These are phyloP conservation scores for Echinarachnius parma DNA, from an alignment of 53 echinoderm and acorn worm genomes.

Conservation along the genomic window DNA sequence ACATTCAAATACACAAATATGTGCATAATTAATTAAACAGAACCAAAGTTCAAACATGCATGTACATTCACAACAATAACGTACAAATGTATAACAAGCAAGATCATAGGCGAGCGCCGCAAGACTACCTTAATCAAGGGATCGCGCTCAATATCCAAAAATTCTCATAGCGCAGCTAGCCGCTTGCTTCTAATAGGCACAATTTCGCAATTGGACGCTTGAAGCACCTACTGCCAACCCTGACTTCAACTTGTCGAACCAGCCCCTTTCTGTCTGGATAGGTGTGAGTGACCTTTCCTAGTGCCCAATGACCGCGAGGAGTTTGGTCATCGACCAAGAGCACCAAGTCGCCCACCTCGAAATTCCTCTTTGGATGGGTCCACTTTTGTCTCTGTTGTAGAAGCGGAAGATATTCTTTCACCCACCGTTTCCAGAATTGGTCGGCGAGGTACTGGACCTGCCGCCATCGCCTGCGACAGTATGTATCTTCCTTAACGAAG, in stretches of 20 bases:
- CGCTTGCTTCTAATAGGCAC: slow-evolving; percentile 21
- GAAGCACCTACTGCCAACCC: slow-evolving; percentile 32
- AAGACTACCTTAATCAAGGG: no score
- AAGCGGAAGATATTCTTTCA: slow-evolving; percentile 52
- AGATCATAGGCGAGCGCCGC: no score
- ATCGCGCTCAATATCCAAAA: no score
- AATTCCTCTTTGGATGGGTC: slow-evolving; percentile 30
- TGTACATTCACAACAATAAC: no score
- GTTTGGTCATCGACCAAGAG: slow-evolving; percentile 35
- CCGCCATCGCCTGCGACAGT: slow-evolving; percentile 44
- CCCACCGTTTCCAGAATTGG: slow-evolving; percentile 58
- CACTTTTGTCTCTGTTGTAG: slow-evolving; percentile 51
- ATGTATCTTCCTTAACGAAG: slow-evolving; percentile 26
- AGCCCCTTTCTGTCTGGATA: slow-evolving; percentile 56
- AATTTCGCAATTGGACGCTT: slow-evolving; percentile 57
- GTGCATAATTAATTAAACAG: no score
- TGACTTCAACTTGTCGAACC: slow-evolving; percentile 58
- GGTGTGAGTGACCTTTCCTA: slow-evolving; percentile 23
- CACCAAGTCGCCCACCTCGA: slow-evolving; percentile 44
- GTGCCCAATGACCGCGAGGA: slow-evolving; percentile 43
- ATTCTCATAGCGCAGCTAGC: no score
- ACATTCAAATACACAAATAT: no score
- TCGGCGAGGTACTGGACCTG: slow-evolving; percentile 51
- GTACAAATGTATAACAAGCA: no score
- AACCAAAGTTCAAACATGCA: no score